phyloP scores from a whole-genome alignment of 2,797 vertebrate genomes.

The Diceros bicornis region DNA sequence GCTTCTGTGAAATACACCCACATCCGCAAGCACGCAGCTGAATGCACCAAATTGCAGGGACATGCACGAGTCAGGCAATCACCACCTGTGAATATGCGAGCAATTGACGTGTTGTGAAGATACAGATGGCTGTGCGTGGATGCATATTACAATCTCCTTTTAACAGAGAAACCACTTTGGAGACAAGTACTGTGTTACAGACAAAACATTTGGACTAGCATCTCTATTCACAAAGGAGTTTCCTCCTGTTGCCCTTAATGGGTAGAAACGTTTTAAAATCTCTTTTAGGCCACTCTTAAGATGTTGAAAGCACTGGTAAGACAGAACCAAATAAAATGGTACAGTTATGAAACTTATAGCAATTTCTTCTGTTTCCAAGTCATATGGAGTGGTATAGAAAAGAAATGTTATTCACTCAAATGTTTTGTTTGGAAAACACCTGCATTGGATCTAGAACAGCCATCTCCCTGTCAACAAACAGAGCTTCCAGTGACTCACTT shows the following conservation, averaged over 20 bases:
- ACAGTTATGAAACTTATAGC: not conserved
- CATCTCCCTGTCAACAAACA: not conserved
- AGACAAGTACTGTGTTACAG: not conserved
- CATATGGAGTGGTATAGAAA: not conserved
- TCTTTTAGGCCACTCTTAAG: constrained; percentile 39
- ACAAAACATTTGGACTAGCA: constrained; percentile 27
- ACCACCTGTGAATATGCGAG: constrained; percentile 49
- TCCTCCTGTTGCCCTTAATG: not conserved
- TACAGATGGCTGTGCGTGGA: not conserved
- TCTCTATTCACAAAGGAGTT: not conserved
- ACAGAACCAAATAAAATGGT: constrained; percentile 51
- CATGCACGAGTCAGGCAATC: constrained; percentile 28
- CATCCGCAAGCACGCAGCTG: not conserved
- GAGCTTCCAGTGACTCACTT: not conserved
- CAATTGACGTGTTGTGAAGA: not conserved
- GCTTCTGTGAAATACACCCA: constrained; percentile 74
- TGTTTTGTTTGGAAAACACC: constrained; percentile 65
- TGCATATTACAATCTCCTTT: constrained; percentile 45
- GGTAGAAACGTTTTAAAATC: constrained; percentile 54
- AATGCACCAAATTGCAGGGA: not conserved
- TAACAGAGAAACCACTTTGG: not conserved
- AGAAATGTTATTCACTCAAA: not conserved
- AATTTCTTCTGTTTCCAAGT: constrained; percentile 16
- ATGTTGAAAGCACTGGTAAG: constrained; percentile 1
- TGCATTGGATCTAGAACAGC: not conserved